Evolutionary conservation across 2,113 vertebrate genomes (phyloP), one percentile per base, ranked within the genome.

Genomic region (Sclerurus mexicanus): DNA sequence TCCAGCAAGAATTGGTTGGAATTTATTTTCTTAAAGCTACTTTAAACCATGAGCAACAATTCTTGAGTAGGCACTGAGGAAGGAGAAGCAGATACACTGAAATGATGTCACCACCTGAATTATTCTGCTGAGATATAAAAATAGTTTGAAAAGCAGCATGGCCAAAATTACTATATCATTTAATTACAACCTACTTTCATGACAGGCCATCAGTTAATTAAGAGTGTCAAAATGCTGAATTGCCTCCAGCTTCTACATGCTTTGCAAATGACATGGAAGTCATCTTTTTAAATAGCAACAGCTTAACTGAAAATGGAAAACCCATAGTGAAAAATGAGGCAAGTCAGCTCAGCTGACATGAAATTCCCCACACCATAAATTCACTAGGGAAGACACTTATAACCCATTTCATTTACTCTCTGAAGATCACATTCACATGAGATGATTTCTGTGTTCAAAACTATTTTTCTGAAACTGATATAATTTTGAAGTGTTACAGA

Each of bases 141-240:
- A 95, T 83, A 96, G 64, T 63, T 93, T 75, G 56, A 76, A 88
- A 96, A 79, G 90, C 74, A 95, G 66, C 69, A 79, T 4, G 56
- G 82, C 88, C 85, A 80, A 93, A 95, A 95, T 95, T 96, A 96
- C 58, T 23, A 5, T 74, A 84, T 84, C 68, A 84, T 95, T 96
- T 96, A 96, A 96, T 97, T 95, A 95, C 87, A 96, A 50, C 87
- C 49, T 79, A 78, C 79, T 94, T 93, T 78, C 79, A 64, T 92
- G 96, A 95, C 92, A 92, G 90, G 76, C 87, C 64, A 1, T 93
- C 92, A 93, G 96, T 81, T 96, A 96, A 95, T 97, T 97, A 96
- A 88, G 88, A 95, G 76, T 90, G 95, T 94, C 90, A 97, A 95
- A 94, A 94, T 93, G 83, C 83, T 92, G 93, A 94, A 94, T 64